phyloP scores from a whole-genome alignment of 2,888 invertebrate species.

The Ochropacha duplaris region DNA sequence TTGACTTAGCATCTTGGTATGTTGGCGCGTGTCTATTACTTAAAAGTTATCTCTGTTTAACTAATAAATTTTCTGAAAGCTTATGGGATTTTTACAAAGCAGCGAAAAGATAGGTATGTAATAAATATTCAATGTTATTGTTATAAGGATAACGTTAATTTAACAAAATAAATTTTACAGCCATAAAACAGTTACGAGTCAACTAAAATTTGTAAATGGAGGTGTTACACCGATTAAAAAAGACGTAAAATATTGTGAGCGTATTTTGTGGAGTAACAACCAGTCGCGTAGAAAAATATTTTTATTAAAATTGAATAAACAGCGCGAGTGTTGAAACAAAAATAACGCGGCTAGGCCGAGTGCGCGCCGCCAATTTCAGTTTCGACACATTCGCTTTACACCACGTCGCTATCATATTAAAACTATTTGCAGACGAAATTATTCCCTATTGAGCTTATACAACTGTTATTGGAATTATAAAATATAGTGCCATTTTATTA shows the following conservation, averaged over 20 bases:
- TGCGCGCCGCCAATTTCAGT: conserved; percentile 54
- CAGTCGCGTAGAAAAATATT: conserved; percentile 46
- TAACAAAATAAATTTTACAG: neutral
- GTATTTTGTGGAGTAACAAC: conserved; percentile 17
- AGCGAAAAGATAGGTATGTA: too few species aligned
- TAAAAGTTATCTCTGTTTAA: too few species aligned
- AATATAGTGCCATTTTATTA: neutral
- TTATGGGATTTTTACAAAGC: too few species aligned
- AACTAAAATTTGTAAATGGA: neutral
- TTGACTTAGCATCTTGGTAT: too few species aligned
- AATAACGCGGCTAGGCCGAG: conserved; percentile 66
- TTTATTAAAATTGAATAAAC: conserved; percentile 70
- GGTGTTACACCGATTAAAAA: neutral
- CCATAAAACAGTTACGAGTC: neutral
- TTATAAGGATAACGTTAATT: neutral
- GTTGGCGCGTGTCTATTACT: too few species aligned
- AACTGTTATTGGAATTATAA: conserved; percentile 25
- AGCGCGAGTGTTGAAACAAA: conserved; percentile 60
- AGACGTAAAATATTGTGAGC: neutral
- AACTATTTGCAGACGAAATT: conserved; percentile 46
- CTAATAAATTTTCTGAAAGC: too few species aligned
- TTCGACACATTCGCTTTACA: conserved; percentile 57
- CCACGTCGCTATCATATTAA: conserved; percentile 51
- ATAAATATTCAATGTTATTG: neutral
- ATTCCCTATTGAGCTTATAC: conserved; percentile 21